Evolutionary conservation across 2,113 vertebrate genomes (phyloP), one percentile per base, ranked within the genome.

Genomic region (Sprattus sprattus): DNA sequence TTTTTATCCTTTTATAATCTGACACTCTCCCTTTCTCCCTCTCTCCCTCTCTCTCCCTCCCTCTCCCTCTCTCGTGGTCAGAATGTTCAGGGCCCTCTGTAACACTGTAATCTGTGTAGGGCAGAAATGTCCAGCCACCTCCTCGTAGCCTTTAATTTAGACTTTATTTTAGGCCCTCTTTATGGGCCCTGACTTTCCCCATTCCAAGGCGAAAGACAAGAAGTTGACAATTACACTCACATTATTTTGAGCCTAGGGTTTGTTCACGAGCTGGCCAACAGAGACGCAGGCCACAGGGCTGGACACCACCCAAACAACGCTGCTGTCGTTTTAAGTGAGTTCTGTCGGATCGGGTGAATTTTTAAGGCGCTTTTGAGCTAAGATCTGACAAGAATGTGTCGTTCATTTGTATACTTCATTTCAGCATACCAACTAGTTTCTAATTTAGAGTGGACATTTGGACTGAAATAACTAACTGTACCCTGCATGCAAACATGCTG

Each of bases 121-220:
- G 85, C 89, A 87, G 78, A 85, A 81, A 82, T 81, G 81, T 85
- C 64, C 88, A 88, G 87, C 85, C 82, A 81, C 81, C 84, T 89
- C 86, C 85, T 83, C 57, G 20, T 78, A 90, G 83, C 88, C 91
- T 89, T 89, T 91, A 87, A 91, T 91, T 90, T 90, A 67, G 32
- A 32, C 82, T 90, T 89, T 91, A 91, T 91, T 89, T 90, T 84
- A 44, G 87, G 90, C 86, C 64, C 82, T 90, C 89, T 90, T 88
- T 85, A 90, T 89, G 88, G 84, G 64, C 46, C 22, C 49, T 28
- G 84, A 87, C 85, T 88, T 89, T 89, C 80, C 87, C 83, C 78
- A 28, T 67, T 84, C 84, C 82, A 88, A 86, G 85, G 87, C 88
- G 84, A 88, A 78, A 88, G 83, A 88, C 83, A 87, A 85, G 64